phyloP scores from a whole-genome alignment of 2,888 invertebrate genomes.

The Reticulitermes lucifugus region DNA sequence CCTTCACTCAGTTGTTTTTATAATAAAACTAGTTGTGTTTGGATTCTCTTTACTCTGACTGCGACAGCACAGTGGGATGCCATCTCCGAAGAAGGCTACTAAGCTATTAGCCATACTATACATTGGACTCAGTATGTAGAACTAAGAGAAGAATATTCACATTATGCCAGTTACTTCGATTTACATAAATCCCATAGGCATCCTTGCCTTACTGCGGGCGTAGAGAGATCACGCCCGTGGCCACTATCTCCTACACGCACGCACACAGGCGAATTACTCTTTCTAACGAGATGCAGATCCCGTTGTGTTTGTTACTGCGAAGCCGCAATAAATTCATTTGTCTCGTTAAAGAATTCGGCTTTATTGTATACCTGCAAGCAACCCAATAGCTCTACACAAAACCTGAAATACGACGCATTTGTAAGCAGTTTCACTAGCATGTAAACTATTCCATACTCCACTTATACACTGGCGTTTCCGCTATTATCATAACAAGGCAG shows the following conservation, averaged over 20 bases:
- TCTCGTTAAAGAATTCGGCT: slow-evolving; percentile 45
- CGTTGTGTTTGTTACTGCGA: slow-evolving; percentile 25
- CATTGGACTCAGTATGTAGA: no score
- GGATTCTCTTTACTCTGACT: no score
- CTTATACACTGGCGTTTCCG: slow-evolving; percentile 36
- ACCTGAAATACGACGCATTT: slow-evolving; percentile 43
- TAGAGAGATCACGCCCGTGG: neutral
- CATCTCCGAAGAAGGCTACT: no score
- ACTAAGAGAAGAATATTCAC: no score
- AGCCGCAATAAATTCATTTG: slow-evolving; percentile 49
- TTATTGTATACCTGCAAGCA: neutral
- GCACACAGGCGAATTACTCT: no score
- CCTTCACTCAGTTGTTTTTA: no score
- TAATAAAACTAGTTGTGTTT: no score
- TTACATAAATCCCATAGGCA: no score
- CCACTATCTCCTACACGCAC: no score
- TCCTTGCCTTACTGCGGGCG: neutral
- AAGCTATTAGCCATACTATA: no score
- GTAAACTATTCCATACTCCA: neutral
- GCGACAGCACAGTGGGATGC: no score
- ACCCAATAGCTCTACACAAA: neutral
- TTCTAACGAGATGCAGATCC: slow-evolving; percentile 21
- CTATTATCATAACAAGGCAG: slow-evolving; percentile 47
- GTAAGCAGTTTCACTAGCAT: neutral
- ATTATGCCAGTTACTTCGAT: no score